A percentile compares a stretch with the other conserved stretches of the same genome.
Evolutionary conservation across 1,140 invertebrate species (phyloP).

Genomic region (Drosophila malerkotliana): DNA sequence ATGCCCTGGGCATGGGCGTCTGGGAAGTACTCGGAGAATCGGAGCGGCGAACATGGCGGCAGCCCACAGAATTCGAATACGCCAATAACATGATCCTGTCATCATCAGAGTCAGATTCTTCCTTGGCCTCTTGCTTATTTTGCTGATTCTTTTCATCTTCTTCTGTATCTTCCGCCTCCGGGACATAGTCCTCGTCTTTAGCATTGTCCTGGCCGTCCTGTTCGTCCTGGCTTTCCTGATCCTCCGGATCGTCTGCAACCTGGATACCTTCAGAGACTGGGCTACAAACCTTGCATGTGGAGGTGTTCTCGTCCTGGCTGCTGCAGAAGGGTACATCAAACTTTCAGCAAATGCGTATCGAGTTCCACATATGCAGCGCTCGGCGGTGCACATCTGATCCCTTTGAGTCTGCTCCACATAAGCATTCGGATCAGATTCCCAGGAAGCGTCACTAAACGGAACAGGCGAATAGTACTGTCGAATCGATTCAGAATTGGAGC

Average conservation of each 20-base stretch:
- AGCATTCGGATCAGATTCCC: constrained; percentile 41
- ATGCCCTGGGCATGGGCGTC: no score
- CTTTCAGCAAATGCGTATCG: no score
- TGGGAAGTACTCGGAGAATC: no score
- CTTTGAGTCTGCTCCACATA: constrained; percentile 27
- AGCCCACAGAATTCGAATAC: not conserved
- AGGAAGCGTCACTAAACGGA: constrained; percentile 44
- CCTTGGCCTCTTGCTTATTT: not conserved
- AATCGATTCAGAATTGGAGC: not conserved
- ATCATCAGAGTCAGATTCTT: not conserved
- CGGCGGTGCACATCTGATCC: not conserved
- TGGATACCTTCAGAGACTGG: not conserved
- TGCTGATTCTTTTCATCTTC: not conserved
- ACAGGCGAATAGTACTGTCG: not conserved
- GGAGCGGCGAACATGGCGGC: no score
- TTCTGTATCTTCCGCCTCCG: no score
- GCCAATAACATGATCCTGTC: not conserved
- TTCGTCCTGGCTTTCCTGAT: no score
- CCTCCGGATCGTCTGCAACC: no score
- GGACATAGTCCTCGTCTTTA: no score
- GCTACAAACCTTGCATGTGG: constrained; percentile 28
- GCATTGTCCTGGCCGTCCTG: no score
- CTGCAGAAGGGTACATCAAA: constrained; percentile 26
- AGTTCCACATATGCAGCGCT: not conserved
- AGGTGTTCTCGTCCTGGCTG: accelerated